phyloP scores from a whole-genome alignment of 2,113 vertebrate genomes.

The Herpetotheres cachinnans region DNA sequence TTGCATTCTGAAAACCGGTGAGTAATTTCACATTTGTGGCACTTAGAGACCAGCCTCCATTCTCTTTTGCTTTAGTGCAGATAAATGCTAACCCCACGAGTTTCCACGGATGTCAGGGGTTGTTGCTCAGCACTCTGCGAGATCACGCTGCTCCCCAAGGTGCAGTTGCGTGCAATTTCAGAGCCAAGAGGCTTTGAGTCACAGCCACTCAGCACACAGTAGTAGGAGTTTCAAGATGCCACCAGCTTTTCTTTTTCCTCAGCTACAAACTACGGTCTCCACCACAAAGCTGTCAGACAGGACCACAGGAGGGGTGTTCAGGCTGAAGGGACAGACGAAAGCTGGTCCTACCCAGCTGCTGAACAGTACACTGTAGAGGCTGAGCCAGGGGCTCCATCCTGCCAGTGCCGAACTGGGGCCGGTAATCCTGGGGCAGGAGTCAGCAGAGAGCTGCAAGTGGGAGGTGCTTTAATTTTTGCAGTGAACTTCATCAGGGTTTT shows the following conservation, averaged over 20 bases:
- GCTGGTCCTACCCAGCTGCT: neutral
- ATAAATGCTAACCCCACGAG: neutral
- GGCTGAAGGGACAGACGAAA: neutral
- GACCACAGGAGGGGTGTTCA: neutral
- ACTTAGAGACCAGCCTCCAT: accelerated
- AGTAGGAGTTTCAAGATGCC: neutral
- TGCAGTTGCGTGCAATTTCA: neutral
- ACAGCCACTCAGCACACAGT: neutral
- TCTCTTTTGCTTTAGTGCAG: neutral
- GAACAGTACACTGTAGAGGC: neutral
- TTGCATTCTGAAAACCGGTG: neutral
- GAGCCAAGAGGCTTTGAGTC: conserved; percentile 25
- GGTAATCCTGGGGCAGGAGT: neutral
- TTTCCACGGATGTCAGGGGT: neutral
- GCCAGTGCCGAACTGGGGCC: neutral
- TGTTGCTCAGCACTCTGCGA: neutral
- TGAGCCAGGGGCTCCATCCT: neutral
- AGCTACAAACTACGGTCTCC: neutral
- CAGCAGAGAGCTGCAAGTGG: neutral
- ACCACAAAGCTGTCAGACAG: neutral
- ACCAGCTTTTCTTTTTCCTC: neutral
- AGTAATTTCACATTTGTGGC: neutral
- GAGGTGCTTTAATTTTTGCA: neutral
- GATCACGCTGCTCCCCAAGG: neutral
- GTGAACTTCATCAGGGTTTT: neutral